Conservation (phyloP, 2,888 invertebrate genomes). For the Phyllotreta cruciferae region DNA sequence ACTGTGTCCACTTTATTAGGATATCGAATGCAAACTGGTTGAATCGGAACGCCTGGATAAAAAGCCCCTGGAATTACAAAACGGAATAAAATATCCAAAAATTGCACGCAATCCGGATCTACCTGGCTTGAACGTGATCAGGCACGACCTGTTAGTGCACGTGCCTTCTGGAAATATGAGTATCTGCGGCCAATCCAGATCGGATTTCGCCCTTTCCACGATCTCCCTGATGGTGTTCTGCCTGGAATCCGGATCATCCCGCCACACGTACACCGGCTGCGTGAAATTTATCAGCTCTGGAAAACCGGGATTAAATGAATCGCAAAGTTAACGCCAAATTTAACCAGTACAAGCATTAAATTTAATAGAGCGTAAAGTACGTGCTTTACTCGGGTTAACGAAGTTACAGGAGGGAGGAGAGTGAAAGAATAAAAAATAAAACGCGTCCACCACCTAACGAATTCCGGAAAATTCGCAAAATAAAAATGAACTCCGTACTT, state of each 20-base stretch:
- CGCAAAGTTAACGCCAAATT: too few relatives aligned
- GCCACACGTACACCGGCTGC: conserved; percentile 93
- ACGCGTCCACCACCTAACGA: too few relatives aligned
- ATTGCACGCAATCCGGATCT: not conserved
- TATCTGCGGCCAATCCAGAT: conserved; percentile 90
- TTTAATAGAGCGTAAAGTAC: too few relatives aligned
- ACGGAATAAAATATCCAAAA: not conserved
- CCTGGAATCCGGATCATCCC: conserved; percentile 91
- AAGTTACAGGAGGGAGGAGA: not conserved
- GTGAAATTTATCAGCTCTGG: conserved; percentile 90
- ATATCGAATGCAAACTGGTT: conserved; percentile 91
- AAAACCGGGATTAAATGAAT: conserved; percentile 42
- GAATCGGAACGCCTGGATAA: conserved; percentile 94
- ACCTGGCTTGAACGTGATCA: conserved; percentile 90
- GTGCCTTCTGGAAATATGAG: conserved; percentile 97
- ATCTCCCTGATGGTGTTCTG: conserved; percentile 91
- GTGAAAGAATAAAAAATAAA: too few relatives aligned
- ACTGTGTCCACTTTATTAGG: conserved; percentile 89
- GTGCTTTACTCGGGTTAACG: not conserved
- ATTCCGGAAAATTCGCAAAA: too few relatives aligned
- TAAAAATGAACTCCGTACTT: conserved; percentile 70
- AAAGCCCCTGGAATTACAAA: conserved; percentile 90
- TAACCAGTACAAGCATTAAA: too few relatives aligned
- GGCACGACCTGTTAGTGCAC: conserved; percentile 90
- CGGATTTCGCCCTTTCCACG: conserved; percentile 81